Evolutionary conservation across 2,113 vertebrate genomes (phyloP), one percentile per base, ranked within the genome.

Genomic region (Redunca redunca): DNA sequence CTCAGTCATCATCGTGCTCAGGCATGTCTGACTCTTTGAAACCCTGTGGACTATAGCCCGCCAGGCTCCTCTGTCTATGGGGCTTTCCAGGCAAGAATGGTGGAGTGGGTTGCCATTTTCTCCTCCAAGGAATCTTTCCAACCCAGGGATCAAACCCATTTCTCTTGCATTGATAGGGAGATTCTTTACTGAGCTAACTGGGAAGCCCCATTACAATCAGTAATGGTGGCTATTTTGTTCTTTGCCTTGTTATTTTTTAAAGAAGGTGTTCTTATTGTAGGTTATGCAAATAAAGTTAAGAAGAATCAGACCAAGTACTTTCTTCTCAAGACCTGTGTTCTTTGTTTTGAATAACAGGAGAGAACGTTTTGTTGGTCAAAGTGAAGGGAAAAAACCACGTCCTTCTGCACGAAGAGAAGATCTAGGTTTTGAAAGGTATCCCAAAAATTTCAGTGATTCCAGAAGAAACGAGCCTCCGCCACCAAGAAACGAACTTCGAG

Each of bases 341-440:
- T 90, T 93, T 96, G 77, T 97, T 90, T 96, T 83, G 71, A 17
- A 96, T 88, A 77, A 17, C 90, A 99, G 99, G 97, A 99, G 99
- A 64, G 99, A 99, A 84, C 99, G 99, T 52, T 99, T 99, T 98
- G 99, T 99, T 16, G 98, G 98, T 53, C 99, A 99, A 97, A 99
- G 99, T 16, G 99, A 99, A 43, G 99, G 98, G 2, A 99, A 99
- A 96, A 99, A 99, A 98, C 98, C 98, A 92, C 99, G 99, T 0
- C 99, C 99, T 2, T 98, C 99, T 46, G 98, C 99, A 53, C 99
- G 99, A 80, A 99, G 99, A 91, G 99, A 99, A 81, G 98, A 99
- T 55, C 98, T 99, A 0, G 98, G 99, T 25, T 99, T 99, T 96
- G 99, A 99, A 96, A 95, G 99, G 77, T 99, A 99, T 62, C 99